Base-by-base conservation (phyloP, 2,888 invertebrate genomes). In the Camptogramma bilineatum region DNA sequence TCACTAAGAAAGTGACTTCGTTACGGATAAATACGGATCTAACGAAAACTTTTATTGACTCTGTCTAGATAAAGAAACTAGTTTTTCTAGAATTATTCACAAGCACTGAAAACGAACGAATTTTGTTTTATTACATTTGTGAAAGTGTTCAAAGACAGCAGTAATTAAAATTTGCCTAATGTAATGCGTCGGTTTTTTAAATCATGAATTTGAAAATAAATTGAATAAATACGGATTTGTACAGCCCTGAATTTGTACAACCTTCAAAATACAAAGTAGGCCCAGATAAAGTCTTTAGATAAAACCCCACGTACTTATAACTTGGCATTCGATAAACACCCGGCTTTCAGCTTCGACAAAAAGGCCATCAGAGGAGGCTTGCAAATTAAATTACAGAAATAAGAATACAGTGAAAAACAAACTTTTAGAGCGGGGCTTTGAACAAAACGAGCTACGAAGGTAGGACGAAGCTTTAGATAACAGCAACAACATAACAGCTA, bases 321-420 rank as follows among this genome's bases (percentile, higher is more conserved):
- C 58, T 54, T 62, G 46, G 67, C 61, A 54, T 69, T 76, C 70
- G 68, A 76, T 74, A 76, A 74, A 61, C 64, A 72, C 68, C 66
- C 58, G 68, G 55, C 55, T 64, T 71, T 69, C 69, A 70, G 62
- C 52, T 70, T 65, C 57, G 66, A 68, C 65, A 55, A 73, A 75
- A 75, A 72, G 51, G 59, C 68, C 69, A 71, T 70, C 63, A 66
- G 68, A 54, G 59, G 57, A 62, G 62, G 64, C 68, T 74, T 74
- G 71, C 71, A 79, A 78, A 78, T 78, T 75, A 75, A 77, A 79
- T 79, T 73, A 78, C 70, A 72, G 71, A 76, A 78, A 79, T 76
- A 79, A 79, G 73, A 81, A 78, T 76, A 78, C 71, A 76, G 70
- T 75, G 57, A 76, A 74, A 64, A 76, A 74, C 72, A 77, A 81